Evolutionary conservation across 2,113 vertebrate genomes (phyloP).

Genomic region (Lota lota): DNA sequence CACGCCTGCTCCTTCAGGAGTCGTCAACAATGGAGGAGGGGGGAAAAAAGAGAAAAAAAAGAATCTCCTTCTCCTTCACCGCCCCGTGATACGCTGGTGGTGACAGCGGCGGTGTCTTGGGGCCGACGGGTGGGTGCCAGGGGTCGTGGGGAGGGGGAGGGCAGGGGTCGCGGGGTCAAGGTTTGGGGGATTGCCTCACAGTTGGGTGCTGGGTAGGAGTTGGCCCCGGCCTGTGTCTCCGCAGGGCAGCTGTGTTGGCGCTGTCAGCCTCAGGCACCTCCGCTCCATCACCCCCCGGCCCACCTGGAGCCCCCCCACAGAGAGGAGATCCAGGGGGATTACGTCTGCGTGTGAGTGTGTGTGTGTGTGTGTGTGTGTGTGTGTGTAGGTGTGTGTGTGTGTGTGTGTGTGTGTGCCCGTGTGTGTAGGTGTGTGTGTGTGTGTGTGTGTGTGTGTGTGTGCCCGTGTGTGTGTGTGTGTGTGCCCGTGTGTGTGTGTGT

Average conservation of each 20-base stretch:
- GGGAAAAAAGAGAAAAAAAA: too few species aligned
- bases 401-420: background rate
- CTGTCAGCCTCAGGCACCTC: conserved; percentile 62
- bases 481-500: background rate
- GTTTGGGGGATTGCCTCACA: background rate
- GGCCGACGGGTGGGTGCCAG: too few species aligned
- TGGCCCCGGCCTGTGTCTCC: background rate
- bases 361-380: background rate
- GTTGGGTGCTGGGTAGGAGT: background rate
- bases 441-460: background rate
- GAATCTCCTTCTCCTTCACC: too few species aligned
- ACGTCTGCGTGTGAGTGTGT: conserved; percentile 35
- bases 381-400: background rate
- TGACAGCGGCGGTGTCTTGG: too few species aligned
- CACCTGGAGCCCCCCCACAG: conserved; percentile 14
- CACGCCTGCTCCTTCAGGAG: too few species aligned
- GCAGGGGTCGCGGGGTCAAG: conserved; percentile 1
- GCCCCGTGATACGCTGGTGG: too few species aligned
- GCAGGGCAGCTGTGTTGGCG: conserved; percentile 71
- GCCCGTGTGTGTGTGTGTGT: background rate
- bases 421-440: background rate
- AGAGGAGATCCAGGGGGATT: conserved; percentile 55
- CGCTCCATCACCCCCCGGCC: conserved; percentile 55
- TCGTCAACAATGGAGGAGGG: too few species aligned
- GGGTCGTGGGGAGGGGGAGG: background rate